These are phyloP conservation scores for Spodoptera exigua DNA, from an alignment of 2,888 invertebrate species.

Conservation along the genomic window DNA sequence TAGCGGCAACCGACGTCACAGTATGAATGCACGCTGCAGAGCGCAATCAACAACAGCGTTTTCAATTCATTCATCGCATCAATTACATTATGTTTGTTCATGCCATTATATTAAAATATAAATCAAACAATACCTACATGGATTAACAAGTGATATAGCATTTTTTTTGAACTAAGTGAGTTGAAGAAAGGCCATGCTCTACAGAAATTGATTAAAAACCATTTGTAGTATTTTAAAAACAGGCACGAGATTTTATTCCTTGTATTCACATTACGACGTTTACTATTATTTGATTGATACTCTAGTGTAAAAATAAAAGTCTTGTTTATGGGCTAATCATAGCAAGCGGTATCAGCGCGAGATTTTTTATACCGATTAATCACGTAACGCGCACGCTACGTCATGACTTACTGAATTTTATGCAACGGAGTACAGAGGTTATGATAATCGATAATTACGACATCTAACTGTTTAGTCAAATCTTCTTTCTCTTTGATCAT, in stretches of 20 bases:
- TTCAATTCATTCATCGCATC: too few relatives aligned
- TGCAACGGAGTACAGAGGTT: conserved; percentile 36
- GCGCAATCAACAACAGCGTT: conserved; percentile 2
- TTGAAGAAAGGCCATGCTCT: too few relatives aligned
- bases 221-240: too few relatives aligned
- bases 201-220: too few relatives aligned
- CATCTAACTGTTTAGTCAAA: not conserved
- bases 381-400: conserved; percentile 53
- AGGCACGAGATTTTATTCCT: too few relatives aligned
- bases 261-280: too few relatives aligned
- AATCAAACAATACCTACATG: too few relatives aligned
- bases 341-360: conserved; percentile 46
- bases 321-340: conserved; percentile 53
- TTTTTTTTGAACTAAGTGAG: too few relatives aligned
- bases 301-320: conserved; percentile 27
- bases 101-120: too few relatives aligned
- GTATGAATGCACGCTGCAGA: conserved; percentile 26
- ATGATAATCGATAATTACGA: conserved; percentile 12
- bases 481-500: too few relatives aligned
- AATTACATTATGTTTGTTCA: too few relatives aligned
- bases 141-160: too few relatives aligned
- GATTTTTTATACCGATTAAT: conserved; percentile 55
- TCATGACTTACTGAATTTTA: conserved; percentile 44
- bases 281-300: conserved; percentile 34
- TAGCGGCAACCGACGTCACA: conserved; percentile 6